Percentiles rank a stretch among this genome's conserved stretches.
Conservation (phyloP, 2,797 vertebrate species). For the Microchirus variegatus region DNA sequence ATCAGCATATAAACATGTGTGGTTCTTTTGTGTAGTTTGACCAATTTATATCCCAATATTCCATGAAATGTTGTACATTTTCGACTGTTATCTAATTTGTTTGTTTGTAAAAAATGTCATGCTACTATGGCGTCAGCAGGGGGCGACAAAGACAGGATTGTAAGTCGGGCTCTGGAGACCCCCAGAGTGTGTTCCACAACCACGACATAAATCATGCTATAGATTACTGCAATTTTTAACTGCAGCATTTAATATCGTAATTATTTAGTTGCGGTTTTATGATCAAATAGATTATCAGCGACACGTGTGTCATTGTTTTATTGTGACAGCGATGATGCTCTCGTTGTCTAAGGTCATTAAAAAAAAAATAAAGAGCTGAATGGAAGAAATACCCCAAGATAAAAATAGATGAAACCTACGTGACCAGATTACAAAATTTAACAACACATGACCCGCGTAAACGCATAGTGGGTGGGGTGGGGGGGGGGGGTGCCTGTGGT, state of each 20-base stretch:
- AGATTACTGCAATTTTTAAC: conserved; percentile 7
- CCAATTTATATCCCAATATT: too few relatives aligned
- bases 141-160: conserved; percentile 66
- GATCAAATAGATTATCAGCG: conserved; percentile 10
- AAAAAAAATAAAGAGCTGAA: not conserved
- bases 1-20: too few relatives aligned
- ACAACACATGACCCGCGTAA: too few relatives aligned
- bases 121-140: conserved; percentile 51
- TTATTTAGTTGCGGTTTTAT: conserved; percentile 6
- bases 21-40: too few relatives aligned
- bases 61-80: too few relatives aligned
- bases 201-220: conserved; percentile 7
- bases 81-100: not conserved
- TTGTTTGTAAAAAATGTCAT: not conserved
- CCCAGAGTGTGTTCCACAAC: conserved; percentile 2
- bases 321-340: not conserved
- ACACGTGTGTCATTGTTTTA: not conserved
- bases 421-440: not conserved
- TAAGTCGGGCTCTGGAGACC: not conserved
- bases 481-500: too few relatives aligned
- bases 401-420: not conserved
- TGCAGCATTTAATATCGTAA: not conserved
- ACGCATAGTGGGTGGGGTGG: too few relatives aligned
- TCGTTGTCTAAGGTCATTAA: not conserved
- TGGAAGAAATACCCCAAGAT: not conserved